phyloP scores from a whole-genome alignment of 2,888 invertebrate species.

The Margaritifera margaritifera region DNA sequence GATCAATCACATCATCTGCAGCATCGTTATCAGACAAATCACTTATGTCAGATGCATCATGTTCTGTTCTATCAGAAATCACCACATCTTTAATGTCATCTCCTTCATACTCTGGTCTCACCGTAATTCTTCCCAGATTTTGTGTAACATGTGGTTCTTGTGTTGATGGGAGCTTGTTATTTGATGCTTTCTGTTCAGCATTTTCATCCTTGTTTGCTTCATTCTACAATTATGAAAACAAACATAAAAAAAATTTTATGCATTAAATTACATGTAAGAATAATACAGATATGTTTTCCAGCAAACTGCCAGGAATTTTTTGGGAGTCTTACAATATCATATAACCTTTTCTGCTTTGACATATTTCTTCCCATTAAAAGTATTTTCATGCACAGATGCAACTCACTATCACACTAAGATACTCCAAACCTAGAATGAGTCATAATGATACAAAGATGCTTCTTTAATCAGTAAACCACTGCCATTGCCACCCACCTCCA shows the following conservation, averaged over 20 bases:
- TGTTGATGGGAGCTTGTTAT: conserved; percentile 1
- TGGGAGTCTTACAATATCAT: too few species aligned
- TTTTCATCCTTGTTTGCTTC: conserved; percentile 15
- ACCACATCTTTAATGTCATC: conserved; percentile 69
- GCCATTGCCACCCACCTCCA: too few species aligned
- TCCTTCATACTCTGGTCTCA: conserved; percentile 68
- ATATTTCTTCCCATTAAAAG: too few species aligned
- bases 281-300: not conserved
- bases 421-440: too few species aligned
- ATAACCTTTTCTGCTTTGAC: too few species aligned
- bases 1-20: conserved; percentile 27
- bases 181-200: conserved; percentile 1
- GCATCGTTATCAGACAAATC: conserved; percentile 32
- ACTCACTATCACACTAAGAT: too few species aligned
- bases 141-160: conserved; percentile 64
- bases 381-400: too few species aligned
- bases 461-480: too few species aligned
- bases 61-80: conserved; percentile 16
- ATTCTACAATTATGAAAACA: not conserved
- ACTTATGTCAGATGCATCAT: conserved; percentile 36
- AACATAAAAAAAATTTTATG: not conserved
- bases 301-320: too few species aligned
- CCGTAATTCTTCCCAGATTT: conserved; percentile 70
- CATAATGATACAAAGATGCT: too few species aligned
- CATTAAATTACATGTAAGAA: conserved; percentile 6